Conservation (phyloP, 1,140 invertebrate species). For the Rhopalosiphum padi region DNA sequence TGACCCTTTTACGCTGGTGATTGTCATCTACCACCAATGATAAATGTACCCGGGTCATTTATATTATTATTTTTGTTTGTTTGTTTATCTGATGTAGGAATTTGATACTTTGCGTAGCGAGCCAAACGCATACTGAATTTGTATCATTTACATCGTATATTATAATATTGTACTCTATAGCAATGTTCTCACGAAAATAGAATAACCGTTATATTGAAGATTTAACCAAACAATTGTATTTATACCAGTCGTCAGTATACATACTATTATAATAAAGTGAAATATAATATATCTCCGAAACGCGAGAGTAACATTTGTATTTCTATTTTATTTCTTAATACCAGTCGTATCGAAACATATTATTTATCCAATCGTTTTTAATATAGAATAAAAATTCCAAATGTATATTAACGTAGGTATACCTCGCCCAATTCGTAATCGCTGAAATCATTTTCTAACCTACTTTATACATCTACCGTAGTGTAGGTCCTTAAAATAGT, state of each 20-base stretch:
- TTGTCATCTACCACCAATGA: slow-evolving; percentile 37
- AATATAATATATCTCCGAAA: background rate
- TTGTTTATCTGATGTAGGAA: slow-evolving; percentile 55
- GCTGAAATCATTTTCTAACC: background rate
- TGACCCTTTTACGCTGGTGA: slow-evolving; percentile 48
- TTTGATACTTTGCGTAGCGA: slow-evolving; percentile 25
- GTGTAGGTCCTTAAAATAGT: background rate
- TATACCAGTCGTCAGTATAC: background rate
- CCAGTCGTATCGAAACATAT: too few species aligned
- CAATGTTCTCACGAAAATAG: slow-evolving; percentile 23
- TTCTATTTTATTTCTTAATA: background rate
- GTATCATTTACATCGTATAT: slow-evolving; percentile 46
- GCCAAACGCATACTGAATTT: slow-evolving; percentile 12
- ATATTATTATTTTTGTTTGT: slow-evolving; percentile 54
- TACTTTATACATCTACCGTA: background rate
- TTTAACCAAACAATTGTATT: background rate
- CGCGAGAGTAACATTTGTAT: background rate
- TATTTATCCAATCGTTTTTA: background rate
- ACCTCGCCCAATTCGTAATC: background rate
- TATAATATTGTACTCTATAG: background rate
- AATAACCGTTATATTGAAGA: slow-evolving; percentile 27
- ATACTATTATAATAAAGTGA: background rate
- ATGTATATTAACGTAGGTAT: background rate
- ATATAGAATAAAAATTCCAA: background rate
- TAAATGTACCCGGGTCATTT: slow-evolving; percentile 43